phyloP scores from a whole-genome alignment of 2,888 invertebrate species.

The Meta bourneti region DNA sequence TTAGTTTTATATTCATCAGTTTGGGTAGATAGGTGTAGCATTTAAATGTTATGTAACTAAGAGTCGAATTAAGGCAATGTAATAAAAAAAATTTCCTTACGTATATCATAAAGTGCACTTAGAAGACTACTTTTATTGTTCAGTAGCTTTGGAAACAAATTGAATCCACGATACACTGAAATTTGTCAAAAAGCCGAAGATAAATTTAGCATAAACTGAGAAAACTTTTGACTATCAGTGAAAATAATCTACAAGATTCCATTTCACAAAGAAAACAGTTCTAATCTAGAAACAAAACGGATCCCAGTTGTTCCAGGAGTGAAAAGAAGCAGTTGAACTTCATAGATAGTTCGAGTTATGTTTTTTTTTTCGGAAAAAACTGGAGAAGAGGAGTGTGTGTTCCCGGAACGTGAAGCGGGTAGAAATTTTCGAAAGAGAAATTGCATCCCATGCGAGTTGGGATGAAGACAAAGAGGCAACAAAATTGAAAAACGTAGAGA shows the following conservation, averaged over 20 bases:
- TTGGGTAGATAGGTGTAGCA: too few relatives aligned
- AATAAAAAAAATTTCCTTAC: too few relatives aligned
- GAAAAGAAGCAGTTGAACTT: constrained; percentile 36
- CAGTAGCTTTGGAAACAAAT: background rate
- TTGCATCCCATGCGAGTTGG: constrained; percentile 54
- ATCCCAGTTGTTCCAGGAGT: constrained; percentile 16
- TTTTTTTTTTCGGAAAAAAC: background rate
- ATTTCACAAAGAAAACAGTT: constrained; percentile 8
- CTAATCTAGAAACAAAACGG: constrained; percentile 32
- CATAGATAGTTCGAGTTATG: constrained; percentile 38
- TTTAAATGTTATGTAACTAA: too few relatives aligned
- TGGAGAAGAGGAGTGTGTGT: constrained; percentile 24
- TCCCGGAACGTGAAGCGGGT: constrained; percentile 58
- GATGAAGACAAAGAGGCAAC: constrained; percentile 52
- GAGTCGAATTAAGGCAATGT: too few relatives aligned
- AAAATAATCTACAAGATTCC: constrained; percentile 10
- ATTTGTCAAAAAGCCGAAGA: background rate
- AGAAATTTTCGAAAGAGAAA: constrained; percentile 57
- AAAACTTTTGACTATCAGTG: constrained; percentile 24
- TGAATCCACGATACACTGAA: background rate
- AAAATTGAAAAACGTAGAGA: constrained; percentile 47
- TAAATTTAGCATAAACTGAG: background rate
- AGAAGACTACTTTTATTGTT: background rate
- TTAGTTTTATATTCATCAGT: too few relatives aligned
- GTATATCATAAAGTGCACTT: too few relatives aligned